Evolutionary conservation across 2,113 vertebrate genomes (phyloP).

Genomic region (Platichthys flesus): DNA sequence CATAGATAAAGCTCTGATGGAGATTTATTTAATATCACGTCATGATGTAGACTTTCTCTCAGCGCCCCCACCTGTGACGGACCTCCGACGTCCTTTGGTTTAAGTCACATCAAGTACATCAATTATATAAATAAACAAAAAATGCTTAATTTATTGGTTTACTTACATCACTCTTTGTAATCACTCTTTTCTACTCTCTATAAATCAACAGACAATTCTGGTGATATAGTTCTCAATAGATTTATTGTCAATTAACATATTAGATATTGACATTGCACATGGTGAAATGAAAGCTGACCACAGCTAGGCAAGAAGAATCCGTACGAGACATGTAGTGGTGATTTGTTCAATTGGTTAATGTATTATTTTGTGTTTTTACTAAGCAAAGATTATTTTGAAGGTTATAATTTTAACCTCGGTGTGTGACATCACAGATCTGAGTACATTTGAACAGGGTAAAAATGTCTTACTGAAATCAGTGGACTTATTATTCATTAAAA

Average conservation of each 20-base stretch:
- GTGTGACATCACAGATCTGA: not conserved
- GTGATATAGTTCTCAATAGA: too few relatives aligned
- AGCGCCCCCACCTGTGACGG: too few relatives aligned
- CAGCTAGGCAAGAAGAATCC: not conserved
- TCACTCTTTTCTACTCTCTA: too few relatives aligned
- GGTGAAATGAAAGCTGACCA: not conserved
- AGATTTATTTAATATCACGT: too few relatives aligned
- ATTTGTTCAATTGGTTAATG: not conserved
- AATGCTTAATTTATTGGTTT: too few relatives aligned
- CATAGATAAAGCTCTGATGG: too few relatives aligned
- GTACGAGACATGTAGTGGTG: not conserved
- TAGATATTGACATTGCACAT: not conserved
- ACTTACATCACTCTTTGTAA: too few relatives aligned
- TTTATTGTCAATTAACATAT: not conserved
- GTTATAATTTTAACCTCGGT: not conserved
- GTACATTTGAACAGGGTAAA: not conserved
- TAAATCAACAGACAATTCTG: too few relatives aligned
- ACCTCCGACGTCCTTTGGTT: too few relatives aligned
- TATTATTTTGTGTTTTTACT: not conserved
- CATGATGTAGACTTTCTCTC: too few relatives aligned
- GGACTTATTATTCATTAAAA: slow-evolving; percentile 5
- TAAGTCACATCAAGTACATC: too few relatives aligned
- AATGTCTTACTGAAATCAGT: not conserved
- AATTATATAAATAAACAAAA: too few relatives aligned
- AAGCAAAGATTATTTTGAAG: not conserved